Base-by-base conservation (phyloP, 2,797 vertebrate genomes). In the Corythornis leucogaster region DNA sequence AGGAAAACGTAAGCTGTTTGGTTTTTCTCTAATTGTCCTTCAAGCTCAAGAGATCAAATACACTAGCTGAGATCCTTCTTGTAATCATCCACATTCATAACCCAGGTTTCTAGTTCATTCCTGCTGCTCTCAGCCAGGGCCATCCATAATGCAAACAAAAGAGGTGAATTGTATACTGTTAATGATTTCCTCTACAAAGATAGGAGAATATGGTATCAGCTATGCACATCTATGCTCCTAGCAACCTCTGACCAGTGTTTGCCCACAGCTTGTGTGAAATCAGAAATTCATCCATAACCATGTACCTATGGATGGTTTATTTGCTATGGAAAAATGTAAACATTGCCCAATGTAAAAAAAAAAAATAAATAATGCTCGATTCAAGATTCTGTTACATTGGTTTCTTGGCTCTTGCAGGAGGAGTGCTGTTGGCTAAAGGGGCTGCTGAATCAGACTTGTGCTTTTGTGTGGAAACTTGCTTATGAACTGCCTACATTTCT, bases 131-230 rank as follows among this genome's bases (percentile, higher is more conserved):
- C 78, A 86, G n/a, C 61, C 91, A 80, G 58, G 83, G 90, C 88
- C 35, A 75, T 92, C 86, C 38, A 16, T 73, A 92, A 87, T 33
- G 61, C 75, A 96, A 87, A 88, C 73, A 91, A 59, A 74, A 80
- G 55, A 83, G 16, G 43, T 75, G 48, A 87, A 78, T 78, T 0
- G 87, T 89, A 35, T 8, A 30, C 26, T 86, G 61, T 75, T 74
- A 78, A 86, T 87, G 66, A 64, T 66, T 54, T 62, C 50, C n/a
- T 77, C 67, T 86, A 14, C 58, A 74, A 82, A 82, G 93, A 70
- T 1, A 75, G 58, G 30, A 64, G 50, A 92, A 46, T 2, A 3
- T 76, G 67, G 90, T 58, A 61, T 64, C 62, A 83, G n/a, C 86
- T 90, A n/a, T 74, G 46, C 13, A 48, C 18, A 66, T 69, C 53